Conservation (phyloP, 2,888 invertebrate species). For the Pterobdella sp. region DNA sequence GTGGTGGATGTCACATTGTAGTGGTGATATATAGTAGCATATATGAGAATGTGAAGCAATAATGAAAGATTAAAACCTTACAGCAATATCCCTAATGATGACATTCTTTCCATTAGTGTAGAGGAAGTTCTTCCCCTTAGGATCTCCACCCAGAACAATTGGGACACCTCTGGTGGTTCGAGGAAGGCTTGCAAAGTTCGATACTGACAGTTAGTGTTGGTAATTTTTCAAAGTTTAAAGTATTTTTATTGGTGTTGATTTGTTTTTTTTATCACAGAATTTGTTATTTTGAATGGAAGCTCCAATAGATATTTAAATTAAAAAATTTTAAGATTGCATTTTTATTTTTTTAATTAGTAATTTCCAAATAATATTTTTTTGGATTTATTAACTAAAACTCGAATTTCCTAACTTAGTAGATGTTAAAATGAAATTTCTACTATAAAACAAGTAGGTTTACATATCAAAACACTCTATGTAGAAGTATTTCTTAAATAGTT, state of each 20-base stretch:
- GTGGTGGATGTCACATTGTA: neutral
- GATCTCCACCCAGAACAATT: conserved; percentile 85
- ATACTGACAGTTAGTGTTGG: conserved; percentile 44
- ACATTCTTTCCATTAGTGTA: conserved; percentile 96
- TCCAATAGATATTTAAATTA: neutral
- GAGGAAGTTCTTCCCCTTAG: conserved; percentile 90
- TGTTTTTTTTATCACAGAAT: neutral
- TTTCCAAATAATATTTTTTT: no score
- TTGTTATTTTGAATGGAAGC: neutral
- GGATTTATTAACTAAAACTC: no score
- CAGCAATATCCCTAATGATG: conserved; percentile 64
- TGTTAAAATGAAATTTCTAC: no score
- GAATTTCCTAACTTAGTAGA: no score
- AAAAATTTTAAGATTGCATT: neutral
- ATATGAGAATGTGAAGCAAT: neutral
- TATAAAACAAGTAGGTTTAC: no score
- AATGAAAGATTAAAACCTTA: conserved; percentile 23
- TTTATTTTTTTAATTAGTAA: no score
- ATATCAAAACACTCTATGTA: neutral
- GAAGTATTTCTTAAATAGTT: neutral
- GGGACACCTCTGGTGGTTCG: conserved; percentile 88
- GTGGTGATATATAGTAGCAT: neutral
- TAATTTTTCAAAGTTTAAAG: neutral
- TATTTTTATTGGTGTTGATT: neutral
- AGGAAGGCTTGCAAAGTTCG: conserved; percentile 76